Base-by-base conservation (phyloP, 2,888 invertebrate species). In the Drosophila mettleri region DNA sequence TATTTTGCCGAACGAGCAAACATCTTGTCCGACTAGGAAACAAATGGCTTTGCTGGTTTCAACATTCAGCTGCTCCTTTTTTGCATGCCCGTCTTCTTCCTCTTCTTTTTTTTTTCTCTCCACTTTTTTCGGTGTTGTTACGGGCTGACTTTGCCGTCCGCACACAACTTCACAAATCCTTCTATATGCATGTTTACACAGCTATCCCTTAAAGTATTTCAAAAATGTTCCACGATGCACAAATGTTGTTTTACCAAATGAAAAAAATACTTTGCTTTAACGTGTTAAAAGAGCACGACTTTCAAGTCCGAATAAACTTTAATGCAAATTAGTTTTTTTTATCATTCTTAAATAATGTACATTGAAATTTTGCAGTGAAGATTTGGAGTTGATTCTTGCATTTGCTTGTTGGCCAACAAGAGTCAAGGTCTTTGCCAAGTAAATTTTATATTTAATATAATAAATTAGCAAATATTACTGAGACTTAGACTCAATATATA, bases 21-120 rank as follows among this genome's bases (percentile, higher is more conserved):
- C 90, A 90, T 90, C 90, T 90, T 90, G 90, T 90, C 81, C 80
- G 82, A 90, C 90, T 89, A 90, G 89, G 79, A 88, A 90, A 89
- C 91, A 90, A 90, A 90, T 90, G 86, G 90, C 85, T 90, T 90
- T 90, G 70, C 89, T 89, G 89, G 86, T 89, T 84, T 88, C 71
- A 85, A 78, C 89, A 88, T 88, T 88, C 83, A 83, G 80, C 86
- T 85, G 78, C 71, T 82, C 76, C 73, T 77, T 72, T 73, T 69
- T 69, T 63, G 36, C 58, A 52, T 62, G 53, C 51, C 39, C 55
- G 52, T 46, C 48, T 46, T 55, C 29, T 54, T 31, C 9, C 31
- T 29, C 18, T 39, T 34, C 16, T 46, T n/a, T 39, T 12, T 33
- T 43, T 27, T 31, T 45, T n/a, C 41, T 16, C 18, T 49, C 33